Conservation (phyloP, 1,140 invertebrate genomes). For the Drosophila trapezifrons region DNA sequence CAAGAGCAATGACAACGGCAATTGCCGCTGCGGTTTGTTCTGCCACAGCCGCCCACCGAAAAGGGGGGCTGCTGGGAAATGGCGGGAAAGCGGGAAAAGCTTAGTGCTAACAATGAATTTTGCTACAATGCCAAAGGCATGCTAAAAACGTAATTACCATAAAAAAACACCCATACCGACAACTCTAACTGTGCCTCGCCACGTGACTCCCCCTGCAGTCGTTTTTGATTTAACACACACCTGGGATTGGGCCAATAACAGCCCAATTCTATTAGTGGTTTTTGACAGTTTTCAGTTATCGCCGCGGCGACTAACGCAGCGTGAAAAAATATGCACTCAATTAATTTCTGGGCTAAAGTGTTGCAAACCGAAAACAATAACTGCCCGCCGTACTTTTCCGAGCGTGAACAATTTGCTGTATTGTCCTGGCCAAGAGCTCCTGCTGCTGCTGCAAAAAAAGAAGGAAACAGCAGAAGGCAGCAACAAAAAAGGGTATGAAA, state of each 20-base stretch:
- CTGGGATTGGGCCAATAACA: conserved; percentile 22
- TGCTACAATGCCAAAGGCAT: conserved; percentile 59
- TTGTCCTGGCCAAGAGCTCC: conserved; percentile 32
- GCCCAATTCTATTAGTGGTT: conserved; percentile 23
- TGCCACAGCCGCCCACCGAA: conserved; percentile 20
- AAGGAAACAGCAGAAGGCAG: too few species aligned
- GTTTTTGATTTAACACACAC: conserved; percentile 28
- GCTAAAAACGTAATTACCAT: conserved; percentile 71
- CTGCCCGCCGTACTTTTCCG: conserved; percentile 14
- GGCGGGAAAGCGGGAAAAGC: conserved; percentile 25
- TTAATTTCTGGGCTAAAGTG: conserved; percentile 56
- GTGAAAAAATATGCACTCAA: conserved; percentile 60
- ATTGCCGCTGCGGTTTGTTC: conserved; percentile 53
- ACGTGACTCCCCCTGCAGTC: conserved; percentile 7
- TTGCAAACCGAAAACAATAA: conserved; percentile 45
- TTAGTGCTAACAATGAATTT: conserved; percentile 71
- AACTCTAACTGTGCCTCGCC: conserved; percentile 6
- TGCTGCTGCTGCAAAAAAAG: conserved; percentile 1
- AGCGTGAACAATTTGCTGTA: conserved; percentile 42
- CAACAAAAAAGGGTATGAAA: conserved; percentile 11
- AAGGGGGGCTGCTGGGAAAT: background rate
- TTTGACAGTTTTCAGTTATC: conserved; percentile 35
- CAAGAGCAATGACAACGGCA: conserved; percentile 49
- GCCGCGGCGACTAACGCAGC: conserved; percentile 12
- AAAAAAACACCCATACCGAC: conserved; percentile 44